phyloP scores from a whole-genome alignment of 1,140 invertebrate species.

The Harpegnathos saltator region DNA sequence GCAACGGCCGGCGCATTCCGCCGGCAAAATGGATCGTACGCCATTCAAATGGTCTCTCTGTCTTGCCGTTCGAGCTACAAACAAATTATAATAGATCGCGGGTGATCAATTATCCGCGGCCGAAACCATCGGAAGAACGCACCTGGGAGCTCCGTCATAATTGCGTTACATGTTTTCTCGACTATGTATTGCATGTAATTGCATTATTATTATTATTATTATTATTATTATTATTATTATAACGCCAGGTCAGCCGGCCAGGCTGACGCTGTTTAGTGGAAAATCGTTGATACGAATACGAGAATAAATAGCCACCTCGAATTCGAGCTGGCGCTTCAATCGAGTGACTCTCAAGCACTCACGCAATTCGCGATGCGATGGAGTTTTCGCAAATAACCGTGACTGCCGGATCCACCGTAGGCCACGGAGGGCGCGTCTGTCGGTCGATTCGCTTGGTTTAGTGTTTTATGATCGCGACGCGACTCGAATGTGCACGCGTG shows the following conservation, averaged over 20 bases:
- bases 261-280: conserved; percentile 1
- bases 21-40: conserved; percentile 55
- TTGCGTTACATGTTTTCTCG: conserved; percentile 32
- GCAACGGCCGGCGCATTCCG: background rate
- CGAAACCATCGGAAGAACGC: background rate
- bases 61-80: conserved; percentile 4
- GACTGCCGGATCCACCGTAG: background rate
- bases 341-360: background rate
- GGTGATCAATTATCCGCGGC: conserved; percentile 34
- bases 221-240: conserved; percentile 52
- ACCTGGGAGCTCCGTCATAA: background rate
- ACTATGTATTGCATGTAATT: too few relatives aligned
- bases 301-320: background rate
- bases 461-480: conserved; percentile 26
- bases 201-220: too few relatives aligned
- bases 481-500: background rate
- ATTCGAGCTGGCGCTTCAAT: background rate
- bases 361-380: background rate
- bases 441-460: too few relatives aligned
- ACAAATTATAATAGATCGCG: conserved; percentile 51
- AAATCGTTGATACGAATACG: conserved; percentile 24
- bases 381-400: background rate
- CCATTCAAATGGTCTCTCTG: conserved; percentile 35
- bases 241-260: conserved; percentile 1
- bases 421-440: too few relatives aligned